These are phyloP conservation scores for Rhagophthalmus giganteus DNA, from an alignment of 2,888 invertebrate species.

Conservation along the genomic window DNA sequence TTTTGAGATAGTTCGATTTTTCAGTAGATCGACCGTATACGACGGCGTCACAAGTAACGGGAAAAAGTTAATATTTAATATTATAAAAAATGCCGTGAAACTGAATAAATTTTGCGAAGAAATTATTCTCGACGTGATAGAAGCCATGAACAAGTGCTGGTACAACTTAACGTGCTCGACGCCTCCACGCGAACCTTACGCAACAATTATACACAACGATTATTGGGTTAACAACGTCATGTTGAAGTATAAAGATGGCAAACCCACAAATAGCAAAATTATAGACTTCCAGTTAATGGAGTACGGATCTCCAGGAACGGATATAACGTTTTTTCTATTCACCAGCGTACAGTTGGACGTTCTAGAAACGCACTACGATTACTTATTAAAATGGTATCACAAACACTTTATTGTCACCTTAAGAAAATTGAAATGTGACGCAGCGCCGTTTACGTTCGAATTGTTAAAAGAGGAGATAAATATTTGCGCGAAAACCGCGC, in stretches of 20 bases:
- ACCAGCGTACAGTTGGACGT: conserved; percentile 55
- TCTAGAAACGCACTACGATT: conserved; percentile 51
- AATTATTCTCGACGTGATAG: conserved; percentile 20
- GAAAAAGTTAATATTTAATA: background rate
- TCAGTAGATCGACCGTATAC: background rate
- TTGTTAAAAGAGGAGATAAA: conserved; percentile 51
- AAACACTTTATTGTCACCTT: conserved; percentile 53
- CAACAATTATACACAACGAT: conserved; percentile 59
- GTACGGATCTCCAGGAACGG: conserved; percentile 57
- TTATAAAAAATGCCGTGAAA: conserved; percentile 31
- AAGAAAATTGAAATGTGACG: conserved; percentile 38
- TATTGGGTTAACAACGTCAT: conserved; percentile 65
- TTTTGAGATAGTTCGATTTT: background rate
- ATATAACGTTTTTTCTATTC: conserved; percentile 59
- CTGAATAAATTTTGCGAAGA: conserved; percentile 23
- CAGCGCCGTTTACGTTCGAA: conserved; percentile 48
- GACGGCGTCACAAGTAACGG: background rate
- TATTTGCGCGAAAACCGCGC: conserved; percentile 42
- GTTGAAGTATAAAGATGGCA: conserved; percentile 49
- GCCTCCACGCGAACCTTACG: conserved; percentile 55
- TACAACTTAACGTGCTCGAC: conserved; percentile 28
- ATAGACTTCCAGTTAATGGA: conserved; percentile 62
- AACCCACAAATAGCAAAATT: conserved; percentile 50
- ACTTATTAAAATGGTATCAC: conserved; percentile 57
- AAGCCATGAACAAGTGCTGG: conserved; percentile 8